A percentile compares a stretch with the other conserved stretches of the same genome.
Conservation (phyloP, 2,797 vertebrate genomes). For the Paedocypris micromegethes region DNA sequence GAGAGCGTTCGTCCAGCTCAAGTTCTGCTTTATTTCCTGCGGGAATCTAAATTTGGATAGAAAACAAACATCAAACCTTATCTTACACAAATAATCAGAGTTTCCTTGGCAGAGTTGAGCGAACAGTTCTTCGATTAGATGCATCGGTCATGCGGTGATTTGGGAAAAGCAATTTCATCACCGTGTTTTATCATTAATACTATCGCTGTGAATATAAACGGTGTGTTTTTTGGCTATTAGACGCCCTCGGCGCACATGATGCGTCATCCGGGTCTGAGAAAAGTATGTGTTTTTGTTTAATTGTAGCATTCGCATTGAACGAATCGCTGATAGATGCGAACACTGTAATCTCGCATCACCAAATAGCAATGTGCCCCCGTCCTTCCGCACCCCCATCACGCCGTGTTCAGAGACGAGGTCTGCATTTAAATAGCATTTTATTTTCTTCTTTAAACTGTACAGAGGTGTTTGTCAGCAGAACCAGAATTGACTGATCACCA, state of each 20-base stretch:
- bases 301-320: background rate
- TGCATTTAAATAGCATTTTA: constrained; percentile 5
- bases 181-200: too few species aligned
- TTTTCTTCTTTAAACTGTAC: constrained; percentile 1
- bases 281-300: background rate
- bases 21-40: too few species aligned
- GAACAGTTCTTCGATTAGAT: too few species aligned
- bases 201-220: too few species aligned
- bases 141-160: too few species aligned
- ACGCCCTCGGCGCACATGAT: too few species aligned
- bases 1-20: background rate
- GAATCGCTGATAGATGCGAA: constrained; percentile 6
- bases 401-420: background rate
- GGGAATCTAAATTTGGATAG: too few species aligned
- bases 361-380: constrained; percentile 23
- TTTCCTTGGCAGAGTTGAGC: too few species aligned
- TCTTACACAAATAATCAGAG: background rate
- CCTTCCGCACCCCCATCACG: constrained; percentile 6
- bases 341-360: constrained; percentile 23
- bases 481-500: too few species aligned
- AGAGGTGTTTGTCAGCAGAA: background rate
- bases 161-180: too few species aligned
- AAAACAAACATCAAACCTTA: background rate
- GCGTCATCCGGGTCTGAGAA: background rate
- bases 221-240: too few species aligned